Evolutionary conservation across 2,888 invertebrate species (phyloP), one percentile per base, ranked within the genome.

Genomic region (Abscondita cerata): DNA sequence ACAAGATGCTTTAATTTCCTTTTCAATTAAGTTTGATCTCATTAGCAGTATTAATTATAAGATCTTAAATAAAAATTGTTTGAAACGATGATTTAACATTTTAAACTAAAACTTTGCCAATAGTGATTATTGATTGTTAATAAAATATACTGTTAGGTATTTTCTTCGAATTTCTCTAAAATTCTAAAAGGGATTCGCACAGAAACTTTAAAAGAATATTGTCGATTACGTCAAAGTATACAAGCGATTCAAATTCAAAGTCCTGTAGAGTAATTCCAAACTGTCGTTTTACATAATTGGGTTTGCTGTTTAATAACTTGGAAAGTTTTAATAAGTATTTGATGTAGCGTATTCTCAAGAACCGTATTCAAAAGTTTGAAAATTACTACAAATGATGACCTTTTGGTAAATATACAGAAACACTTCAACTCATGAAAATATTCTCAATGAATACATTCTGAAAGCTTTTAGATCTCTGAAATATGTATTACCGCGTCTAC

Each of bases 231-330:
- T 50, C 18, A 51, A 51, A 46, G 52, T 33, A 52, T 58, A 51
- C 38, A 46, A 52, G 46, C 38, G 53, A 44, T 59, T 52, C 59
- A 59, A 48, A 59, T 46, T 47, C 52, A 31, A 36, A 59, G 52
- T 25, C 52, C 40, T 59, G 52, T 52, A 47, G 48, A 59, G 52
- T 59, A 59, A 59, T 53, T 59, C 52, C 47, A 59, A 59, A 59
- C 15, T 59, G 59, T 59, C 59, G 59, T 59, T 59, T 59, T 59
- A 59, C 59, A 53, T 59, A 59, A 59, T 59, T 59, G 59, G 52
- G 52, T 59, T 47, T 52, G 36, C 47, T 38, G 52, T 52, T 59
- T 59, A 59, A 59, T 59, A 59, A 59, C 47, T 59, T 47, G 59
- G 47, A 52, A 59, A 59, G 52, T 59, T 59, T 59, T 59, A 59